Evolutionary conservation across 1,140 invertebrate species (phyloP).

Genomic region (Archivesica marissinica): DNA sequence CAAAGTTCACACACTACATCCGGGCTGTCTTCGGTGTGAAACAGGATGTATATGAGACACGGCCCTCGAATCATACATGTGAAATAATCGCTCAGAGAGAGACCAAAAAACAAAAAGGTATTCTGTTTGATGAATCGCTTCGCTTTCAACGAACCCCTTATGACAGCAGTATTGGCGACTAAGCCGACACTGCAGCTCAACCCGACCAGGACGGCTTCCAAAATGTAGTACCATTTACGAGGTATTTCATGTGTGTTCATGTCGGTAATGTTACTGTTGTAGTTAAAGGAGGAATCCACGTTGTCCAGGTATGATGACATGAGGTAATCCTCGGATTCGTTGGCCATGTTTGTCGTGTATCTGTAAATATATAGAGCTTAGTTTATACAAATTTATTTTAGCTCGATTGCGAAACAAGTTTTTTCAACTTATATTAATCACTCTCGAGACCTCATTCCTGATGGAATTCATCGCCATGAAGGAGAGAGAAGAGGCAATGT

Average conservation of each 20-base stretch:
- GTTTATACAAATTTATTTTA: too few relatives aligned
- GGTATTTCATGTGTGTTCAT: not conserved
- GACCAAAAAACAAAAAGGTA: conserved; percentile 7
- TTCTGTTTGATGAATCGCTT: conserved; percentile 10
- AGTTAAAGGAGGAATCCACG: too few relatives aligned
- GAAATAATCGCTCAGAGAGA: conserved; percentile 10
- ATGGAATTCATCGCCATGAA: too few relatives aligned
- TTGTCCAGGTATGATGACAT: too few relatives aligned
- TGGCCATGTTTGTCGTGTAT: too few relatives aligned
- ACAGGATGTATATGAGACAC: conserved; percentile 2
- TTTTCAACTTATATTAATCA: too few relatives aligned
- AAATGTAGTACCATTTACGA: not conserved
- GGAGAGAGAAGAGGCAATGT: too few relatives aligned
- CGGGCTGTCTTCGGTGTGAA: not conserved
- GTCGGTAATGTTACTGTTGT: not conserved
- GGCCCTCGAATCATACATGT: conserved; percentile 16
- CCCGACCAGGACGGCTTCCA: not conserved
- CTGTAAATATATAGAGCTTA: too few relatives aligned
- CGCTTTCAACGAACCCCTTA: not conserved
- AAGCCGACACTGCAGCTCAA: not conserved
- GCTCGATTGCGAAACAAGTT: too few relatives aligned
- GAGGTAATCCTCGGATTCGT: too few relatives aligned
- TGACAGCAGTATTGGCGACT: not conserved
- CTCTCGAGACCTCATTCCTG: too few relatives aligned
- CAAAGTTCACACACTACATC: conserved; percentile 22